Base-by-base conservation (phyloP, 2,888 invertebrate genomes). In the Hofmannophila pseudospretella region DNA sequence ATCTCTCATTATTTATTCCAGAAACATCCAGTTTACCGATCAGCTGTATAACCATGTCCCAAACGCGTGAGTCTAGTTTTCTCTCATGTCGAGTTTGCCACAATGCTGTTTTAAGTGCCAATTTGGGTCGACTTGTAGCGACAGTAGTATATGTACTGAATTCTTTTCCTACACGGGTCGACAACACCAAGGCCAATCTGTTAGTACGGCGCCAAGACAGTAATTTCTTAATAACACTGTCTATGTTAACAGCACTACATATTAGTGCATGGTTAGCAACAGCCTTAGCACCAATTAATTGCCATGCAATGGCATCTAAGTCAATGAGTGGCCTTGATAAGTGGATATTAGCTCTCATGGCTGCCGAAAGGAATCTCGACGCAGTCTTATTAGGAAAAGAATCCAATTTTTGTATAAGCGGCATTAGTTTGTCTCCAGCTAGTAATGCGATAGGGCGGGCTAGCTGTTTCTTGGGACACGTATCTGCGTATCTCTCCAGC, bases 321-420 rank as follows among this genome's bases (percentile, higher is more conserved):
- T 70, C 51, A 1, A 71, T 32, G 13, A 40, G 35, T 23, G 72
- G 69, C 36, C 61, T 58, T 1, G 60, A 49, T 22, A 58, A 51
- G 36, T 70, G 69, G n/a, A 52, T 51, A 29, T 69, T 69, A 1
- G 66, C 60, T 47, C 61, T 56, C 11, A 80, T 30, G 5, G 51
- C 55, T 1, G 58, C 53, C 1, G 58, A 54, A 7, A 70, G 38
- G 14, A 44, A 47, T 22, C 39, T 43, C 1, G 36, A 36, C 7
- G 43, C 36, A 3, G 40, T 50, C 13, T 42, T 42, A 1, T 38
- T 47, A 4, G 36, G 3, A 4, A 22, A 14, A 22, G 51, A 54
- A 9, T 32, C 29, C 3, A 36, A 37, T 27, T 30, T 35, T n/a
- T 58, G 40, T n/a, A 49, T 27, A 7, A 32, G 19, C 7, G 30